Percentiles rank a stretch among this genome's conserved stretches.
phyloP scores from a whole-genome alignment of 2,888 invertebrate genomes.

The Eilema depressum region DNA sequence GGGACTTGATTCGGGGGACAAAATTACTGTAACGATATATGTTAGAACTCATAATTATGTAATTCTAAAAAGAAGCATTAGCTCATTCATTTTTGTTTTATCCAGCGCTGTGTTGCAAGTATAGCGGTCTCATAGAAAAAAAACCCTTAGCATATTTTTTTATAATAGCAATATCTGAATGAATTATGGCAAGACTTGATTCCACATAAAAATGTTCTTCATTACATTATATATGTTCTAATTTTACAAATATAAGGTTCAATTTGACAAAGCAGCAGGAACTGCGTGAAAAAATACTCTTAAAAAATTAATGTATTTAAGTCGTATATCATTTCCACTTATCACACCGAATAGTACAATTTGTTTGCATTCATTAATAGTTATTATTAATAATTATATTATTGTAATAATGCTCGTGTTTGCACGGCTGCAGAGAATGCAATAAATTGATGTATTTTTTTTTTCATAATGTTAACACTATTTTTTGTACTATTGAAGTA shows the following conservation, averaged over 20 bases:
- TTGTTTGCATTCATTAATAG: constrained; percentile 63
- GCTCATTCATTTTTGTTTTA: neutral
- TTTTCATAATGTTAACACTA: constrained; percentile 30
- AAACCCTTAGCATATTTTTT: neutral
- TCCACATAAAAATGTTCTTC: constrained; percentile 28
- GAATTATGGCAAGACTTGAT: constrained; percentile 30
- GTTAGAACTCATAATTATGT: neutral
- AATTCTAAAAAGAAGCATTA: neutral
- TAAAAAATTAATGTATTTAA: constrained; percentile 39
- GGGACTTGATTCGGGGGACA: no score
- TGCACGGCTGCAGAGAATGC: constrained; percentile 42
- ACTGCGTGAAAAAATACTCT: constrained; percentile 52
- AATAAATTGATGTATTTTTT: constrained; percentile 33
- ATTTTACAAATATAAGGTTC: constrained; percentile 40
- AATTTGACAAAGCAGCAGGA: constrained; percentile 52
- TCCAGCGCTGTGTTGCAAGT: no score
- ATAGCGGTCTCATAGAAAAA: neutral
- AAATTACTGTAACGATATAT: no score
- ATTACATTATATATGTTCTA: constrained; percentile 36
- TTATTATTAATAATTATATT: constrained; percentile 46
- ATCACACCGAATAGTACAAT: constrained; percentile 73
- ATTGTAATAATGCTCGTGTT: constrained; percentile 43
- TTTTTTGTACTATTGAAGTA: constrained; percentile 42
- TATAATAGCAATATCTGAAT: constrained; percentile 39
- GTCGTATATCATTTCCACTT: constrained; percentile 42